Evolutionary conservation across 1,140 invertebrate genomes (phyloP), one percentile per base, ranked within the genome.

Genomic region (Drosophila prosaltans): DNA sequence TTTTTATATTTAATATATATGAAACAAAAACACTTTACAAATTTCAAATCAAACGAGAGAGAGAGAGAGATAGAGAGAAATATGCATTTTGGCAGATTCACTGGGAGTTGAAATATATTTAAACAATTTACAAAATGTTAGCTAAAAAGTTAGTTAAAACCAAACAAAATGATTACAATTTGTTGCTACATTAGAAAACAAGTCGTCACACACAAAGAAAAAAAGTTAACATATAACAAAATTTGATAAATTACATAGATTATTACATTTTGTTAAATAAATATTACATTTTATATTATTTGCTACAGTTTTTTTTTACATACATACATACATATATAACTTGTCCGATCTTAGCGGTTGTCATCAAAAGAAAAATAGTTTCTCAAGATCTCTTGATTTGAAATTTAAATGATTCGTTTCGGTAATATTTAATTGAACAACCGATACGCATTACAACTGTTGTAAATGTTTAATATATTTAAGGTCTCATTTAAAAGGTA

Each of bases 241-340:
- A 26, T 51, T 21, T 51, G 7, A 24, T 10, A 36, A 2, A 36
- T 36, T 36, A 6, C 6, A 36, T 4, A 16, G 16, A 16, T 16
- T 16, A 30, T 48, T 21, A 51, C 8, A 48, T 48, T 26, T 48
- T 48, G 7, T 48, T 24, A 48, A 51, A 51, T 51, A 26, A 51
- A 51, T 51, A 48, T 16, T 40, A 40, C 11, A 40, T 40, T 11
- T 45, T 24, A 48, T 48, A 48, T 48, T 48, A 51, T 26, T 51
- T 51, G 21, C 21, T 51, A 48, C 28, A 30, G 28, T 30, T 48
- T 48, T 0, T 5, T 16, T 45, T 45, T n/a, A n/a, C n/a, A n/a
- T n/a, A 16, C 24, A 16, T 16, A 16, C 16, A 16, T 16, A 24
- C 8, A 21, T 24, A 21, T 24, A 24, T 21, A 21, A 48, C 21